Evolutionary conservation across 2,888 invertebrate species (phyloP).

Genomic region (Raillietiella orientalis): DNA sequence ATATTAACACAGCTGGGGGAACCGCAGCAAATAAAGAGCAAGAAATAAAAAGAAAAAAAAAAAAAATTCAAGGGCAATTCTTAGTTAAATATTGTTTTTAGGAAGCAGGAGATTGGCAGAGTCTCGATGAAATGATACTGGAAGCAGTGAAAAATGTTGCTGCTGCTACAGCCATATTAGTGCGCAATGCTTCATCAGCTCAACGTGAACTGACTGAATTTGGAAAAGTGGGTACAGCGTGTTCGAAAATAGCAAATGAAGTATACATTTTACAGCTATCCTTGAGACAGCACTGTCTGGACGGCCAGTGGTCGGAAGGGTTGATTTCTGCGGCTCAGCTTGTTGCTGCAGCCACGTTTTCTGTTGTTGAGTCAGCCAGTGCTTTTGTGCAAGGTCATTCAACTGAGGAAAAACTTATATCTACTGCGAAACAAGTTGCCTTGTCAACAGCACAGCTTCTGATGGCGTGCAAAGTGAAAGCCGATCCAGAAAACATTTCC

Average conservation of each 20-base stretch:
- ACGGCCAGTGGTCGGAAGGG: conserved; percentile 95
- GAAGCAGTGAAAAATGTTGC: conserved; percentile 94
- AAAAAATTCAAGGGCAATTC: too few relatives aligned
- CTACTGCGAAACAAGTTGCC: conserved; percentile 83
- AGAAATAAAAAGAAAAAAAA: too few relatives aligned
- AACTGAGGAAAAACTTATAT: conserved; percentile 80
- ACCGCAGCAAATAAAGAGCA: too few relatives aligned
- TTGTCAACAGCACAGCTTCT: conserved; percentile 85
- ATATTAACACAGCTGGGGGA: conserved; percentile 63
- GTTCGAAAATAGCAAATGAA: neutral
- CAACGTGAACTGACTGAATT: conserved; percentile 71
- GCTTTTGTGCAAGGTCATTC: conserved; percentile 70
- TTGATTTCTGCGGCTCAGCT: conserved; percentile 74
- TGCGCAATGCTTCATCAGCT: conserved; percentile 84
- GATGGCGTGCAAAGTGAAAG: conserved; percentile 96
- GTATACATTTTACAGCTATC: neutral
- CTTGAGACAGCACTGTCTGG: too few relatives aligned
- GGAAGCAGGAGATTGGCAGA: conserved; percentile 70
- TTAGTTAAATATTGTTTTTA: conserved; percentile 13
- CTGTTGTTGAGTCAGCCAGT: conserved; percentile 89
- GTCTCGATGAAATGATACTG: conserved; percentile 96
- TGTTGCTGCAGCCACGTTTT: conserved; percentile 91
- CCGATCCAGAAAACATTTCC: conserved; percentile 76
- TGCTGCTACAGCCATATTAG: conserved; percentile 79
- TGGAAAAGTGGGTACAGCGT: conserved; percentile 29